These are phyloP conservation scores for Beris chalybata DNA, from an alignment of 2,888 invertebrate species.

Conservation along the genomic window DNA sequence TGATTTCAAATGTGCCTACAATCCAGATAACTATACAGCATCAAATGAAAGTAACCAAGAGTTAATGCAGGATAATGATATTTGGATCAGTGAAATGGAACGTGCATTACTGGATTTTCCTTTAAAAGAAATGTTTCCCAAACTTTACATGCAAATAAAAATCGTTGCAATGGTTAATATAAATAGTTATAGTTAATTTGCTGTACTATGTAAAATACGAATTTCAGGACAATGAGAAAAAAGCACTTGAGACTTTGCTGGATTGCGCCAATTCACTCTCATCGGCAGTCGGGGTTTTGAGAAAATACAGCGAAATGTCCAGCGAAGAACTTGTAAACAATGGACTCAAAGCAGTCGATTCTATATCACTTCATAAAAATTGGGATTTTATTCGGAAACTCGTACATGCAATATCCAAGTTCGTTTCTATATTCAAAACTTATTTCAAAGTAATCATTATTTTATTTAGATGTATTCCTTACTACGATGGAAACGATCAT, in stretches of 20 bases:
- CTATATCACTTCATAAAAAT: slow-evolving; percentile 48
- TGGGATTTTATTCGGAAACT: slow-evolving; percentile 44
- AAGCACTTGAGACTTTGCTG: slow-evolving; percentile 37
- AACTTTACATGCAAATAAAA: slow-evolving; percentile 38
- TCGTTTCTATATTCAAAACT: background rate
- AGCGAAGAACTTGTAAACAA: slow-evolving; percentile 40
- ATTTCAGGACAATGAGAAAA: slow-evolving; percentile 6
- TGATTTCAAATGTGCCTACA: slow-evolving; percentile 10
- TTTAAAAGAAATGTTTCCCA: slow-evolving; percentile 39
- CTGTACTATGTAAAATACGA: background rate
- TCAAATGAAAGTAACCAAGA: slow-evolving; percentile 39
- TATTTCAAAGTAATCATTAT: background rate
- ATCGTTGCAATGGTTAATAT: slow-evolving; percentile 30
- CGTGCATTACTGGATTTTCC: slow-evolving; percentile 42
- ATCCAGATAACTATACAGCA: slow-evolving; percentile 28
- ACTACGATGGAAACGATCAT: slow-evolving; percentile 40
- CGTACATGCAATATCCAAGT: slow-evolving; percentile 43
- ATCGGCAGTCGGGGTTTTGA: slow-evolving; percentile 41
- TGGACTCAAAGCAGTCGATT: slow-evolving; percentile 40
- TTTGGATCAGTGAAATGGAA: slow-evolving; percentile 41
- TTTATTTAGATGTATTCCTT: slow-evolving; percentile 40
- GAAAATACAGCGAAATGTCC: slow-evolving; percentile 30
- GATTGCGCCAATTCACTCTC: slow-evolving; percentile 40
- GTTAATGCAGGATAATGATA: slow-evolving; percentile 33
- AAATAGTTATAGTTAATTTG: slow-evolving; percentile 13